Percentiles rank a stretch among this genome's conserved stretches.
Evolutionary conservation across 2,797 vertebrate species (phyloP).

Genomic region (Rhynchonycteris naso): DNA sequence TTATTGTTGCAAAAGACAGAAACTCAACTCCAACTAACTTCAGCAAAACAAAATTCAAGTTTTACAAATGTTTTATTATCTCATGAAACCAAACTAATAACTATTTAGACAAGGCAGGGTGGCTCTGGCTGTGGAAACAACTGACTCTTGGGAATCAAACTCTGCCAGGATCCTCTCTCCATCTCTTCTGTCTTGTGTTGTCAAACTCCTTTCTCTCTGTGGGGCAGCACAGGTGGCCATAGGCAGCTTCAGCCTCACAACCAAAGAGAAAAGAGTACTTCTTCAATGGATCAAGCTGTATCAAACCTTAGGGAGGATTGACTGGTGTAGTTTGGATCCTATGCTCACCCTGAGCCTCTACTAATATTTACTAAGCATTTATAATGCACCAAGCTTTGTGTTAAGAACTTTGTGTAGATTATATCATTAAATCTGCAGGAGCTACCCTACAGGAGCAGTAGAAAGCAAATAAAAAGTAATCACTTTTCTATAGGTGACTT

Average conservation of each 20-base stretch:
- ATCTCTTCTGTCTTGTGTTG: background rate
- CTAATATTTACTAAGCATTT: background rate
- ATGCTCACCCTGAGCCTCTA: background rate
- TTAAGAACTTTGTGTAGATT: background rate
- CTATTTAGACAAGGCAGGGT: background rate
- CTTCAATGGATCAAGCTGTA: background rate
- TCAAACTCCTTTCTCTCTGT: background rate
- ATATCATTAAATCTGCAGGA: background rate
- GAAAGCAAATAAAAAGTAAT: background rate
- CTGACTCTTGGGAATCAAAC: background rate
- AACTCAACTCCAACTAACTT: background rate
- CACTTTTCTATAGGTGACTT: background rate
- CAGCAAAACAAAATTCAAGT: conserved; percentile 9
- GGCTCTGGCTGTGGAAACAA: background rate
- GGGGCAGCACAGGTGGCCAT: background rate
- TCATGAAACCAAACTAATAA: background rate
- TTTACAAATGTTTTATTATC: background rate
- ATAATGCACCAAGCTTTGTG: background rate
- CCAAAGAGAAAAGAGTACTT: background rate
- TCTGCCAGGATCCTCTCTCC: background rate
- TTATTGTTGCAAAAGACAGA: background rate
- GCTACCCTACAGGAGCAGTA: background rate
- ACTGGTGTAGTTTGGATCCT: background rate
- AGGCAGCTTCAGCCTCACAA: background rate
- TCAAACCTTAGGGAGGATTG: background rate